These are phyloP conservation scores for Sinocyclocheilus anshuiensis DNA, from an alignment of 2,113 vertebrate genomes.

Conservation along the genomic window DNA sequence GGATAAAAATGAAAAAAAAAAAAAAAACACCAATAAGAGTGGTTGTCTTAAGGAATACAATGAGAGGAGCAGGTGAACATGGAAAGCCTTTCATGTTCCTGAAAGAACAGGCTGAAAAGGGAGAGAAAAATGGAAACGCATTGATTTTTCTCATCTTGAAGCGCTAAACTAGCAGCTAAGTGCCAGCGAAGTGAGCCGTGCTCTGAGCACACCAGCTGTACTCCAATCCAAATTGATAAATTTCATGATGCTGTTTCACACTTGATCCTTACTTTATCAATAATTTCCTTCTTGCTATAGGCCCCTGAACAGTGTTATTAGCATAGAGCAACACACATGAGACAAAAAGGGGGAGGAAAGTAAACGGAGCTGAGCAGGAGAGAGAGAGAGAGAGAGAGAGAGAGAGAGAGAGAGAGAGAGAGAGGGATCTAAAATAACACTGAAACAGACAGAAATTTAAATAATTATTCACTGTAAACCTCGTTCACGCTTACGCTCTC, in stretches of 20 bases:
- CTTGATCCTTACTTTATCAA: constrained; percentile 55
- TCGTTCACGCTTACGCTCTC: no score
- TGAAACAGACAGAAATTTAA: no score
- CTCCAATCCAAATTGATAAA: constrained; percentile 57
- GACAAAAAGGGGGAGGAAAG: background rate
- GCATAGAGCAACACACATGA: background rate
- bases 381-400: background rate
- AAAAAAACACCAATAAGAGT: constrained; percentile 62
- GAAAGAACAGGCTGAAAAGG: constrained; percentile 50
- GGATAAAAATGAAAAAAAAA: constrained; percentile 52
- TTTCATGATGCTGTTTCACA: constrained; percentile 56
- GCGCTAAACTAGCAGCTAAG: constrained; percentile 56
- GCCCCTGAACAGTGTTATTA: constrained; percentile 44
- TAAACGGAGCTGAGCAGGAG: background rate
- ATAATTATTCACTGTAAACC: no score
- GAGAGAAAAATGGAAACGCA: constrained; percentile 60
- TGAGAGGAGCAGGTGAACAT: constrained; percentile 58
- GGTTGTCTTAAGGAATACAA: constrained; percentile 60
- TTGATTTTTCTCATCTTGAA: constrained; percentile 66
- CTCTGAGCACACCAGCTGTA: constrained; percentile 62
- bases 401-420: no score
- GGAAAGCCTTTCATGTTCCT: constrained; percentile 61
- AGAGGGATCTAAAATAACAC: background rate
- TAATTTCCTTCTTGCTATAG: constrained; percentile 44
- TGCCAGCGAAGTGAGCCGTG: constrained; percentile 54